Conservation (phyloP, 2,113 vertebrate species). For the Acanthochromis polyacanthus region DNA sequence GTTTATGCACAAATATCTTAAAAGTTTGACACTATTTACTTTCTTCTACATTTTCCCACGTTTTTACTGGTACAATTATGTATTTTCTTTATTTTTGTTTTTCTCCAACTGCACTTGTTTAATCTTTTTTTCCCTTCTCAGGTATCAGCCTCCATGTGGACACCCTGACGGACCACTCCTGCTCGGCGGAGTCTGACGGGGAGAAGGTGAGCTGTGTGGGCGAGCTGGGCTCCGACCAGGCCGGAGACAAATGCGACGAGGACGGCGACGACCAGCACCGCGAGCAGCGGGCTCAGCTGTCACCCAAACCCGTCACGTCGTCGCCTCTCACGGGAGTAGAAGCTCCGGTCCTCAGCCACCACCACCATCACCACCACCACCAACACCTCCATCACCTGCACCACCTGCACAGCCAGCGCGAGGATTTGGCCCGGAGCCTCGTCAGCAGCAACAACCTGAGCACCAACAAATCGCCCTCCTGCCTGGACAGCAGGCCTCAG, state of each 20-base stretch:
- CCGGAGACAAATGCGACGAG: slow-evolving; percentile 89
- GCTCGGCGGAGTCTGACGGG: slow-evolving; percentile 94
- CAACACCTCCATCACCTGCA: slow-evolving; percentile 84
- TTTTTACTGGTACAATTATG: not conserved
- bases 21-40: not conserved
- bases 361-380: slow-evolving; percentile 82
- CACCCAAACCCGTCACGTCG: slow-evolving; percentile 89
- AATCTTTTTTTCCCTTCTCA: slow-evolving; percentile 54
- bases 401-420: slow-evolving; percentile 84
- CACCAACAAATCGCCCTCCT: slow-evolving; percentile 84
- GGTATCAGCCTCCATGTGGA: slow-evolving; percentile 97
- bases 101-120: not conserved
- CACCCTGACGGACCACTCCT: slow-evolving; percentile 96
- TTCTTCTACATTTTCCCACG: not conserved
- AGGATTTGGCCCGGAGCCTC: slow-evolving; percentile 81
- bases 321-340: slow-evolving; percentile 93
- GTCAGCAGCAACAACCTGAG: slow-evolving; percentile 72
- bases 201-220: slow-evolving; percentile 89
- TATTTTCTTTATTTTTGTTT: not conserved
- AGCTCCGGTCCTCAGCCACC: slow-evolving; percentile 88
- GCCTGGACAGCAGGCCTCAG: slow-evolving; percentile 87
- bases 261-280: slow-evolving; percentile 83
- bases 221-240: slow-evolving; percentile 88
- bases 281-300: slow-evolving; percentile 82
- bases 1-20: not conserved